Percentiles rank a stretch among this genome's conserved stretches.
Evolutionary conservation across 2,113 vertebrate genomes (phyloP).

Genomic region (Butorides virescens): DNA sequence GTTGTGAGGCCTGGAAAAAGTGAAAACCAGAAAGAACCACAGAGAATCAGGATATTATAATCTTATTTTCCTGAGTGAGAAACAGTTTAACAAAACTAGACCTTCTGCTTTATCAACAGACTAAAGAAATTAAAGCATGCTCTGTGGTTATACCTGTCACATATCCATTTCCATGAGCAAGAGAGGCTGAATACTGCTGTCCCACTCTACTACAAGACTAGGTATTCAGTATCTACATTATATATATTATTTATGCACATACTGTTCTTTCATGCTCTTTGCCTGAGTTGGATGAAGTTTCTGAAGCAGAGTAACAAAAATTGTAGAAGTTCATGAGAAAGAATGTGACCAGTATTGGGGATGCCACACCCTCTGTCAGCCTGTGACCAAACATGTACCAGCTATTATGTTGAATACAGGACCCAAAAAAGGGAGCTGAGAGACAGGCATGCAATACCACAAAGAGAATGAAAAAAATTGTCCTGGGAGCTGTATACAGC

Average conservation of each 20-base stretch:
- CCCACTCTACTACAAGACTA: not conserved
- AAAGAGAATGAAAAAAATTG: not conserved
- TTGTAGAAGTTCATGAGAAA: not conserved
- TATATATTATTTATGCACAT: not conserved
- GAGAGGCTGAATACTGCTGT: not conserved
- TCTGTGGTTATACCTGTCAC: rapidly evolving
- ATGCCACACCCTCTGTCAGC: not conserved
- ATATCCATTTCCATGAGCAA: not conserved
- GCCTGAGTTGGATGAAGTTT: not conserved
- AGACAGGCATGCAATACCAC: not conserved
- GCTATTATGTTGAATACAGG: not conserved
- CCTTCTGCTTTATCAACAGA: not conserved
- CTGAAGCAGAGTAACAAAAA: not conserved
- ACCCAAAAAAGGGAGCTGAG: not conserved
- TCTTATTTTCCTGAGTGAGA: not conserved
- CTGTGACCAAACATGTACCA: not conserved
- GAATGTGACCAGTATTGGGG: rapidly evolving
- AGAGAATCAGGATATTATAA: not conserved
- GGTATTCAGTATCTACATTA: not conserved
- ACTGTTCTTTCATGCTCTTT: not conserved
- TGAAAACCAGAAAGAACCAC: not conserved
- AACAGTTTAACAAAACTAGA: not conserved
- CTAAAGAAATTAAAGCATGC: not conserved
- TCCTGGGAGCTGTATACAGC: not conserved
- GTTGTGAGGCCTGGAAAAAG: not conserved